phyloP scores from a whole-genome alignment of 2,113 vertebrate species.

The Zonotrichia leucophrys region DNA sequence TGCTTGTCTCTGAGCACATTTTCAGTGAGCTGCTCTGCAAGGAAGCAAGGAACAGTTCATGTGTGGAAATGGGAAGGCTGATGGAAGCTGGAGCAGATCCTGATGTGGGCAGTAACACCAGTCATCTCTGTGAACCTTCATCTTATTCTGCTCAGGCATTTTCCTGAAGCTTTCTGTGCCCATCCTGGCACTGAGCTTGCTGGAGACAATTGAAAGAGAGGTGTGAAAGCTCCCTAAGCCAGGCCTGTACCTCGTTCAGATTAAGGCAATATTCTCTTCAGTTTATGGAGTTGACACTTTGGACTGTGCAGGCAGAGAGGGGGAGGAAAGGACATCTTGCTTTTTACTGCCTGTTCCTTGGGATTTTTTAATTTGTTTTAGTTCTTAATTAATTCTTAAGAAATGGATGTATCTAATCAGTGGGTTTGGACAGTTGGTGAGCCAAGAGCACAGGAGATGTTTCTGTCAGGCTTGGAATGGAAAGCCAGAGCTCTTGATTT shows the following conservation, averaged over 20 bases:
- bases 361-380: neutral
- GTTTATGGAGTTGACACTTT: neutral
- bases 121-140: neutral
- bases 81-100: neutral
- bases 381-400: slow-evolving; percentile 23
- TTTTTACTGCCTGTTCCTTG: neutral
- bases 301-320: neutral
- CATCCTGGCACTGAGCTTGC: neutral
- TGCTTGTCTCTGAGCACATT: neutral
- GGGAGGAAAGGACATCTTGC: neutral
- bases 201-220: neutral
- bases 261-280: neutral
- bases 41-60: neutral
- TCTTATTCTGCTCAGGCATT: neutral
- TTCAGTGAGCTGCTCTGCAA: neutral
- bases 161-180: neutral
- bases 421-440: neutral
- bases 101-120: neutral
- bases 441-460: neutral
- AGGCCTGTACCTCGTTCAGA: neutral
- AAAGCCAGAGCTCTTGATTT: neutral
- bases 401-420: slow-evolving; percentile 24
- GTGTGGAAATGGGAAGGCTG: neutral
- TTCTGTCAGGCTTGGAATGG: neutral
- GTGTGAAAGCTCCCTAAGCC: neutral